phyloP scores from a whole-genome alignment of 2,888 invertebrate species.

The Perithous albicinctus region DNA sequence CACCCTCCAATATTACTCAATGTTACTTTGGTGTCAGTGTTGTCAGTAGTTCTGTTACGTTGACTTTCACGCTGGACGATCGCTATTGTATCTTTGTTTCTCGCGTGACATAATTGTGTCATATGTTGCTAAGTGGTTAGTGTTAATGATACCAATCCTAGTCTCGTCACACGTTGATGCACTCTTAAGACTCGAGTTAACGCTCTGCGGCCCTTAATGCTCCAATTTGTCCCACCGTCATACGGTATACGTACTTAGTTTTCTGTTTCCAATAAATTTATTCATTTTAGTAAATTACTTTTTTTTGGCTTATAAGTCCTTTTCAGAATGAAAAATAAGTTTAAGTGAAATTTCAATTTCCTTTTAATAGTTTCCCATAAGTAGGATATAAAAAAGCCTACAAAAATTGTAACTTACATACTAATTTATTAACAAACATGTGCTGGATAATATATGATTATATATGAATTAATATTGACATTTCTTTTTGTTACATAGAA shows the following conservation, averaged over 20 bases:
- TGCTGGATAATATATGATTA: no score
- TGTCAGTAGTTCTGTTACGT: constrained; percentile 6
- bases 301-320: no score
- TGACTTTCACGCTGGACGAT: constrained; percentile 39
- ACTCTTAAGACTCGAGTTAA: constrained; percentile 33
- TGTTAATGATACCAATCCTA: background rate
- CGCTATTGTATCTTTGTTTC: constrained; percentile 1
- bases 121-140: constrained; percentile 23
- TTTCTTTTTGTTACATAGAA: no score
- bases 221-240: background rate
- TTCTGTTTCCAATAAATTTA: background rate
- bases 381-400: no score
- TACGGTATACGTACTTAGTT: background rate
- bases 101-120: constrained; percentile 46
- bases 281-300: no score
- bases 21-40: background rate
- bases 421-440: no score
- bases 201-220: background rate
- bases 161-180: constrained; percentile 43
- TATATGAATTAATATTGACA: no score
- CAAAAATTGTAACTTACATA: no score
- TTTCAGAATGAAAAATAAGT: no score
- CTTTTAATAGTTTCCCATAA: no score
- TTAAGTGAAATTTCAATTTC: no score
- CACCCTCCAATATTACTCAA: background rate